Percentiles rank a stretch among this genome's conserved stretches.
phyloP scores from a whole-genome alignment of 2,888 invertebrate genomes.

The Rhaphigaster nebulosa region DNA sequence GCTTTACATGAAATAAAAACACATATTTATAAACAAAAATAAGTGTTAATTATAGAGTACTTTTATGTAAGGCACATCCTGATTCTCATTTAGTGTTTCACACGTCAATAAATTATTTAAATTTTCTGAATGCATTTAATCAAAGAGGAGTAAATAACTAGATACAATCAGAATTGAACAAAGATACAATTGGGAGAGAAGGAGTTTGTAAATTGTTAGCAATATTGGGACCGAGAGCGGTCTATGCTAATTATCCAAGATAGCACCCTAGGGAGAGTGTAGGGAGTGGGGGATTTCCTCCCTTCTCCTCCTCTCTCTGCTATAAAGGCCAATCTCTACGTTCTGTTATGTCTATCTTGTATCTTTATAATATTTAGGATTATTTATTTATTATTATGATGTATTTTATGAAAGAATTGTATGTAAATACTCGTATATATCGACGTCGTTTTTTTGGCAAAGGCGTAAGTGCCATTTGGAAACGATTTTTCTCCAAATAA shows the following conservation, averaged over 20 bases:
- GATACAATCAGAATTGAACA: neutral
- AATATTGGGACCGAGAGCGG: neutral
- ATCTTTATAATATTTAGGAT: neutral
- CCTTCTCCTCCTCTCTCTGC: too few species aligned
- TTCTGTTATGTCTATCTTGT: neutral
- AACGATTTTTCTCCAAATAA: too few species aligned
- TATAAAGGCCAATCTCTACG: neutral
- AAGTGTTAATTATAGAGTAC: too few species aligned
- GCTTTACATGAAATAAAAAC: too few species aligned
- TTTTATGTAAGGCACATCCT: too few species aligned
- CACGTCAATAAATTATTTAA: neutral
- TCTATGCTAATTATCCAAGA: conserved; percentile 26
- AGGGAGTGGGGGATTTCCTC: neutral
- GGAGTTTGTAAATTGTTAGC: neutral
- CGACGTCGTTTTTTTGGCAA: too few species aligned
- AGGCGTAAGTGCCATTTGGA: too few species aligned
- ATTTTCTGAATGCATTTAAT: neutral
- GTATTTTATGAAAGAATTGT: neutral
- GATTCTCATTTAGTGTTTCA: neutral
- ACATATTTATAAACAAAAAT: too few species aligned
- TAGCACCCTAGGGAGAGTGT: neutral
- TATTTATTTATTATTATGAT: neutral
- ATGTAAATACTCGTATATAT: too few species aligned
- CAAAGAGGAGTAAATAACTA: neutral
- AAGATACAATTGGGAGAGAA: conserved; percentile 40